Evolutionary conservation across 2,888 invertebrate genomes (phyloP).

Genomic region (Aphelenchoides bicaudatus): DNA sequence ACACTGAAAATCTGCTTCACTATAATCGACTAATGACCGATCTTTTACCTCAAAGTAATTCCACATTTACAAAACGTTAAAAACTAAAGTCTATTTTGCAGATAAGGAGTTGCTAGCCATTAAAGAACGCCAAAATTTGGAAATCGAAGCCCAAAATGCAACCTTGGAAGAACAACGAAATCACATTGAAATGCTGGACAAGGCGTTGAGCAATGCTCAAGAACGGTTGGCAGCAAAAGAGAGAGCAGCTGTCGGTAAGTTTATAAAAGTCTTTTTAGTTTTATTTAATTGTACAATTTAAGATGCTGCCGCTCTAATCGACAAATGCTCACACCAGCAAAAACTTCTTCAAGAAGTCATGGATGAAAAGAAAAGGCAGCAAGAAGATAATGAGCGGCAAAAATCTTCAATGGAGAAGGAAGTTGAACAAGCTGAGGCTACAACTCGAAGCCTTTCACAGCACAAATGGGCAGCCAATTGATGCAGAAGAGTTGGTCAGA

Average conservation of each 20-base stretch:
- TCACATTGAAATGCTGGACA: slow-evolving; percentile 86
- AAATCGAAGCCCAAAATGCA: slow-evolving; percentile 80
- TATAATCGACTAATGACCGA: slow-evolving; percentile 28
- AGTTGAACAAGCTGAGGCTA: slow-evolving; percentile 66
- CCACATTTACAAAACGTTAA: neutral
- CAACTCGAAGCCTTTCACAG: too few species aligned
- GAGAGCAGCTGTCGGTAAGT: slow-evolving; percentile 67
- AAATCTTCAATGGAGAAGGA: slow-evolving; percentile 80
- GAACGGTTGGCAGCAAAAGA: slow-evolving; percentile 80
- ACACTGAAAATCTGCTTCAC: slow-evolving; percentile 19
- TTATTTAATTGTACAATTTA: too few species aligned
- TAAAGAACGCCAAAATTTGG: slow-evolving; percentile 87
- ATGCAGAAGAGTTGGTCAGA: slow-evolving; percentile 37
- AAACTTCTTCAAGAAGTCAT: slow-evolving; percentile 71
- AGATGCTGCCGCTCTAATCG: slow-evolving; percentile 79
- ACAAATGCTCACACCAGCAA: slow-evolving; percentile 76
- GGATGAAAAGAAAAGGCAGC: slow-evolving; percentile 77
- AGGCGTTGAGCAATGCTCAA: slow-evolving; percentile 84
- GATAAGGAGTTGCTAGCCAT: slow-evolving; percentile 77
- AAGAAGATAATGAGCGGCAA: slow-evolving; percentile 79
- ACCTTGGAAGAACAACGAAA: slow-evolving; percentile 85
- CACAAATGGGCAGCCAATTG: too few species aligned
- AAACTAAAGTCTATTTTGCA: neutral
- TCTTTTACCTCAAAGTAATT: slow-evolving; percentile 62
- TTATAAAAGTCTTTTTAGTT: too few species aligned